Evolutionary conservation across 2,888 invertebrate species (phyloP), one percentile per base, ranked within the genome.

Genomic region (Scaptomyza flava): DNA sequence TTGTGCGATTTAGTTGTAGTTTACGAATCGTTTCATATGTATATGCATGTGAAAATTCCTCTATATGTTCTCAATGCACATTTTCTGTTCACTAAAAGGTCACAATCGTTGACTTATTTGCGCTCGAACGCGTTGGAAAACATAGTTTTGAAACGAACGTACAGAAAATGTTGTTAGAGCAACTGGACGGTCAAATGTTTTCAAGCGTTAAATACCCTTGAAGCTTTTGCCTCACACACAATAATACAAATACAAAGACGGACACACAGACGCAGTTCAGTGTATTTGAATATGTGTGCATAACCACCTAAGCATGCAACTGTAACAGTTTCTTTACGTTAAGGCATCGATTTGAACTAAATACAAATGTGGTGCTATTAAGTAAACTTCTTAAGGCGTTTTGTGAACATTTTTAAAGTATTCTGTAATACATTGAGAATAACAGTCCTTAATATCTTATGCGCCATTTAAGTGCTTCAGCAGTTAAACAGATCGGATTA

Each of bases 71-170:
- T 20, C 23, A 52, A 38, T 52, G 42, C 34, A 41, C 50, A 69
- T 61, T 64, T 46, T 52, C 17, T 43, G 57, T 57, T 64, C 42
- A 53, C 62, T 45, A 62, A 85, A 69, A 83, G 86, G 81, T 80
- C 75, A 65, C 58, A 74, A 68, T 60, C 69, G 59, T 58, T 69
- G 86, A 83, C 86, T 87, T 82, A 74, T 74, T 74, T 54, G 52
- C 78, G 72, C 72, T 69, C 41, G 67, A 80, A 77, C 78, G 65
- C 77, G 43, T 51, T 64, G 48, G 14, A 4, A 38, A 63, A 56
- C 71, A 80, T 66, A 63, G 48, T 67, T 71, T 77, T 53, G 68
- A 61, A 62, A 58, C 48, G 45, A 60, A 64, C 34, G 51, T 48
- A 41, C 43, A 46, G 41, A 42, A 56, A 42, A 60, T 34, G 51